A percentile compares a stretch with the other conserved stretches of the same genome.
Evolutionary conservation across 2,888 invertebrate genomes (phyloP).

Genomic region (Norana najaformis): DNA sequence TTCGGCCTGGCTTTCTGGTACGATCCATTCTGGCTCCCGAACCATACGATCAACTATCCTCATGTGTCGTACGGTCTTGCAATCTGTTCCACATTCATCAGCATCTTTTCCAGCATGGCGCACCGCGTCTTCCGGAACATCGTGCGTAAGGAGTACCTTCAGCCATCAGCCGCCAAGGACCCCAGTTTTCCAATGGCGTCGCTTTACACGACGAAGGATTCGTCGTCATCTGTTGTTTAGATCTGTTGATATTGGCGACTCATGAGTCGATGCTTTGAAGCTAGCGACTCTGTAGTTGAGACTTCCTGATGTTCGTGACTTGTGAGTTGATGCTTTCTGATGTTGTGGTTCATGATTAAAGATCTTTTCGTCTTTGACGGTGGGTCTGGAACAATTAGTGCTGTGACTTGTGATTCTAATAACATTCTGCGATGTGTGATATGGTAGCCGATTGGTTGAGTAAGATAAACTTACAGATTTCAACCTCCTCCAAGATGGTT

Average conservation of each 20-base stretch:
- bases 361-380: not conserved
- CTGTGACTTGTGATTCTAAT: not conserved
- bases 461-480: too few relatives aligned
- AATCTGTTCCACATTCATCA: conserved; percentile 69
- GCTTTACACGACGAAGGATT: not conserved
- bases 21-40: conserved; percentile 88
- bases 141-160: conserved; percentile 29
- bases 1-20: conserved; percentile 82
- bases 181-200: not conserved
- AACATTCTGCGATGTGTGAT: too few relatives aligned
- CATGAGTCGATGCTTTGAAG: too few relatives aligned
- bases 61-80: conserved; percentile 93
- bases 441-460: too few relatives aligned
- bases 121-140: conserved; percentile 29
- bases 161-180: not conserved
- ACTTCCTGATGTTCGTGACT: too few relatives aligned
- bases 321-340: not conserved
- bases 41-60: conserved; percentile 91
- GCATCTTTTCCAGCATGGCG: conserved; percentile 51
- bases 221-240: not conserved
- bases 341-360: not conserved
- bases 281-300: not conserved
- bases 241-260: too few relatives aligned
- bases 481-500: too few relatives aligned
- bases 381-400: too few relatives aligned